Evolutionary conservation across 2,797 vertebrate genomes (phyloP).

Genomic region (Loriculus beryllinus): DNA sequence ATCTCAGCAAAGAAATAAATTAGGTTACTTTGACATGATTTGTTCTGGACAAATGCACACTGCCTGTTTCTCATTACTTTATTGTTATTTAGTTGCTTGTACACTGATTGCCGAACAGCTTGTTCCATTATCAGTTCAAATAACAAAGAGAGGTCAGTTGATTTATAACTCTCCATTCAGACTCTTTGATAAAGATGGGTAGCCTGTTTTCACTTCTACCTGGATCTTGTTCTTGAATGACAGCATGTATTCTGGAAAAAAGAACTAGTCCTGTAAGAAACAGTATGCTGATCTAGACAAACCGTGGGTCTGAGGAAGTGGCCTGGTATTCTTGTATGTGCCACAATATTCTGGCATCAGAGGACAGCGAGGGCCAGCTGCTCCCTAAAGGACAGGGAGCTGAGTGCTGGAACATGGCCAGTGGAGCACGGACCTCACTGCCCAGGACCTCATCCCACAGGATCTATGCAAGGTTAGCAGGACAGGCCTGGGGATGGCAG

Average conservation of each 20-base stretch:
- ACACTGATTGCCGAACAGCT: neutral
- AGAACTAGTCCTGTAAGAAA: neutral
- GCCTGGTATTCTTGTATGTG: neutral
- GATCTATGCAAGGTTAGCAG: neutral
- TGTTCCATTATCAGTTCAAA: slow-evolving; percentile 6
- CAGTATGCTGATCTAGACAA: neutral
- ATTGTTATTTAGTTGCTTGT: neutral
- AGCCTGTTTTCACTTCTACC: neutral
- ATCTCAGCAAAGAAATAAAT: neutral
- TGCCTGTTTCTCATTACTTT: slow-evolving; percentile 15
- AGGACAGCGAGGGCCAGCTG: neutral
- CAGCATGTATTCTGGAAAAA: neutral
- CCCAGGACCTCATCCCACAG: neutral
- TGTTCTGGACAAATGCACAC: neutral
- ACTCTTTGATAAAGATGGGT: neutral
- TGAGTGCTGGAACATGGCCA: rapidly evolving
- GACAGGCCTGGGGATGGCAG: neutral
- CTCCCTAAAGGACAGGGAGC: neutral
- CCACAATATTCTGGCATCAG: neutral
- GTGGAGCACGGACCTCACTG: neutral
- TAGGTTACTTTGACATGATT: slow-evolving; percentile 1
- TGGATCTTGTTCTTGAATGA: neutral
- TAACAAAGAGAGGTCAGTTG: neutral
- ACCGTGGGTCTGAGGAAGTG: neutral
- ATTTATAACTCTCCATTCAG: neutral